Percentiles rank a stretch among this genome's conserved stretches.
Conservation (phyloP, 2,113 vertebrate species). For the Dicerorhinus sumatrensis region DNA sequence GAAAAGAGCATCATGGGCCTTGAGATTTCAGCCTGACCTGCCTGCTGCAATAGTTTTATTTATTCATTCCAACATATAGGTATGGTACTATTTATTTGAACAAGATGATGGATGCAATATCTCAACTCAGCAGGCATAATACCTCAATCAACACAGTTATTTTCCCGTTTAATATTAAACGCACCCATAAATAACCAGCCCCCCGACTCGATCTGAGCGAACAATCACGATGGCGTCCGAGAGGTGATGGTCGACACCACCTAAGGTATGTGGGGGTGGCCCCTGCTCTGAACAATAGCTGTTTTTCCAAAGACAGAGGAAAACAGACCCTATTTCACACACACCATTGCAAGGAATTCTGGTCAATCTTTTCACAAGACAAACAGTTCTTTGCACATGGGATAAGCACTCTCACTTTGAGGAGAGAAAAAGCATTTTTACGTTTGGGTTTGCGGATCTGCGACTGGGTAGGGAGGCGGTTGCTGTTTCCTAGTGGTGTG, state of each 20-base stretch:
- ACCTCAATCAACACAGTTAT: neutral
- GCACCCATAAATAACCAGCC: neutral
- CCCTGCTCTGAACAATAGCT: neutral
- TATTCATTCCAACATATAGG: neutral
- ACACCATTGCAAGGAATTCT: neutral
- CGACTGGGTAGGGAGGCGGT: rapidly evolving
- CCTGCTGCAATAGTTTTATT: neutral
- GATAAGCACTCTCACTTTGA: neutral
- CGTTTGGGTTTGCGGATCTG: neutral
- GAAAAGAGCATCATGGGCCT: neutral
- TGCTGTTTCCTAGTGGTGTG: rapidly evolving
- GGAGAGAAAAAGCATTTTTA: neutral
- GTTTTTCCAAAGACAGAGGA: neutral
- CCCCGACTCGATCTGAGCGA: neutral
- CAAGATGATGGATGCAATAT: neutral
- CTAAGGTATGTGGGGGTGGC: neutral
- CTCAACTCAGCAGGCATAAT: neutral
- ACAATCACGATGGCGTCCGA: rapidly evolving
- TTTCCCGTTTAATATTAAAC: neutral
- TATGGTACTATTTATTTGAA: neutral
- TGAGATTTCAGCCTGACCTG: neutral
- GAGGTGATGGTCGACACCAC: rapidly evolving
- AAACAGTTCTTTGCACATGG: neutral
- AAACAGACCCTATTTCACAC: neutral
- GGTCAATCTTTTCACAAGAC: neutral